phyloP scores from a whole-genome alignment of 2,113 vertebrate genomes.

The Macquaria ambigua region DNA sequence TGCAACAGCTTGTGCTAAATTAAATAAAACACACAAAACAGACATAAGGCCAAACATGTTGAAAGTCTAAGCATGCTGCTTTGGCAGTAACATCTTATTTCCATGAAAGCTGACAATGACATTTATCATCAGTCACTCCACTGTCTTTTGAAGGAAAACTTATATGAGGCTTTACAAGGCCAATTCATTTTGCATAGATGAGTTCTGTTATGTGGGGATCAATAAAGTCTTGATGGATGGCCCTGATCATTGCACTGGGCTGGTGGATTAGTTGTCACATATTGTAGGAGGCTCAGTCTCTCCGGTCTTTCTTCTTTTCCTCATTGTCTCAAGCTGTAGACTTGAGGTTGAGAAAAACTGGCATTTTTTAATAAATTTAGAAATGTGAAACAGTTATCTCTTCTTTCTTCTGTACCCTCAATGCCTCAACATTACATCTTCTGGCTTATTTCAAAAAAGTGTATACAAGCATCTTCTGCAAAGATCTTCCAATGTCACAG shows the following conservation, averaged over 20 bases:
- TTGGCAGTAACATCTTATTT: not conserved
- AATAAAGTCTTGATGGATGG: slow-evolving; percentile 64
- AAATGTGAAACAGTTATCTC: slow-evolving; percentile 20
- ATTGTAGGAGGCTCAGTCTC: not conserved
- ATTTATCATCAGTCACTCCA: slow-evolving; percentile 42
- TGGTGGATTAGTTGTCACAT: slow-evolving; percentile 22
- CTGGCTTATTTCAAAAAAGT: slow-evolving; percentile 22
- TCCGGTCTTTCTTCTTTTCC: slow-evolving; percentile 13
- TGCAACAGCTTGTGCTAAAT: slow-evolving; percentile 33
- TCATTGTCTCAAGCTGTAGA: slow-evolving; percentile 5
- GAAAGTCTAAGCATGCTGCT: not conserved
- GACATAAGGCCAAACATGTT: slow-evolving; percentile 20
- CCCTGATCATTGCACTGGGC: slow-evolving; percentile 31
- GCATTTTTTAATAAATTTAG: slow-evolving; percentile 23
- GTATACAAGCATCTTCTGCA: slow-evolving; percentile 5
- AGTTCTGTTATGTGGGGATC: slow-evolving; percentile 50
- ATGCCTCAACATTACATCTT: slow-evolving; percentile 13
- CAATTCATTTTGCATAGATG: slow-evolving; percentile 43
- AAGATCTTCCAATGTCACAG: slow-evolving; percentile 22
- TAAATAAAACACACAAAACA: slow-evolving; percentile 1
- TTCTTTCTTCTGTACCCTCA: not conserved
- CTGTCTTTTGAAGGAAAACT: slow-evolving; percentile 39
- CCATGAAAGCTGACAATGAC: slow-evolving; percentile 14
- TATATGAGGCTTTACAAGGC: slow-evolving; percentile 35
- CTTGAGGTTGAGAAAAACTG: slow-evolving; percentile 14